Conservation (phyloP, 2,797 vertebrate genomes). For the Psittacula derbiana region DNA sequence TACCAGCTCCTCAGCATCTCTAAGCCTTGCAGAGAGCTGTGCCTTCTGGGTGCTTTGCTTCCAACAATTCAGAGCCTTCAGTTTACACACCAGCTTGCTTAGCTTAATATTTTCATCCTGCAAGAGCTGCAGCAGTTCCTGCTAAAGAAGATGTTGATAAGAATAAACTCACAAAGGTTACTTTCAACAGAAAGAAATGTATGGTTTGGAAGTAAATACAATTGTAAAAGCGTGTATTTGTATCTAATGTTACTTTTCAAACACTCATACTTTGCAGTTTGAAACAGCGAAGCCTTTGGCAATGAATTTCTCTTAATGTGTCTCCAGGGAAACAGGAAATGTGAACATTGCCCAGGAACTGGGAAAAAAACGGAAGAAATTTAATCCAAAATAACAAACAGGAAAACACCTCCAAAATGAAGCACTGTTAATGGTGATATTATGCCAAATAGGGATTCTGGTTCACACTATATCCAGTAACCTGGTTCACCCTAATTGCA, state of each 20-base stretch:
- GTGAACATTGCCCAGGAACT: neutral
- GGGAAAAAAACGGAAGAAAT: neutral
- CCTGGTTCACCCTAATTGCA: neutral
- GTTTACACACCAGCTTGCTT: constrained; percentile 66
- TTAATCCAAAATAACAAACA: neutral
- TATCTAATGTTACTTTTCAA: neutral
- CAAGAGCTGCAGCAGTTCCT: constrained; percentile 73
- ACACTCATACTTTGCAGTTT: neutral
- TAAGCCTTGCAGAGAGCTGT: constrained; percentile 66
- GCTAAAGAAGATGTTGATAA: constrained; percentile 43
- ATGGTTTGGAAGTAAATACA: neutral
- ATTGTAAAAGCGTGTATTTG: neutral
- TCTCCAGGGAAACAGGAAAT: neutral
- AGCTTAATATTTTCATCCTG: constrained; percentile 68
- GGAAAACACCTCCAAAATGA: neutral
- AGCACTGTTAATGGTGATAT: neutral
- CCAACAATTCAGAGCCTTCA: constrained; percentile 74
- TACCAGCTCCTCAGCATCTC: constrained; percentile 75
- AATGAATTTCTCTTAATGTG: neutral
- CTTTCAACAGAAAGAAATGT: neutral
- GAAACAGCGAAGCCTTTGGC: neutral
- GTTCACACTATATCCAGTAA: neutral
- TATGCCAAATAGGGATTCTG: neutral
- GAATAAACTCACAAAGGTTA: neutral
- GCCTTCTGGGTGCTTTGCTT: constrained; percentile 68